Base-by-base conservation (phyloP, 2,797 vertebrate genomes). In the Ceyx erithaca region DNA sequence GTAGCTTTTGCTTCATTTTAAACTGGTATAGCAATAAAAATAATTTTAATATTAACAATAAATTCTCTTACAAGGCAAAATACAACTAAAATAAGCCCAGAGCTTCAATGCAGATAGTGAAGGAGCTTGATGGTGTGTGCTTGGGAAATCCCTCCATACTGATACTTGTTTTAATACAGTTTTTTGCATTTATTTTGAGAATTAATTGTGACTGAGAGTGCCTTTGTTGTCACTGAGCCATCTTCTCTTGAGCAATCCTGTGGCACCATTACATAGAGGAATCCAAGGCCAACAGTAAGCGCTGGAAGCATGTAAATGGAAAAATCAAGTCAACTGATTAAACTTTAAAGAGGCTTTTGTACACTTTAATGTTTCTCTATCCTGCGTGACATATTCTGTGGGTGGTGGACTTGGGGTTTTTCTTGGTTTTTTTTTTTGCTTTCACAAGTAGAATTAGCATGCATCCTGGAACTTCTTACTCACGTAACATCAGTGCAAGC, bases 301-400 rank as follows among this genome's bases (percentile, higher is more conserved):
- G 1, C 45, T 90, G 67, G 62, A 92, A 93, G 73, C 76, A 83
- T 76, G 57, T 83, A 96, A 94, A 96, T 93, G 77, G 88, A 93
- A 95, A 97, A 96, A 91, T 89, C 88, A 96, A 94, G 88, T 91
- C 55, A 87, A 69, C 72, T 35, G 40, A 90, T 96, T 94, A 94
- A 92, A 93, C 57, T 92, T 95, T 94, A 72, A 95, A 89, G n/a
- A 92, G 75, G 22, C 63, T 93, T 87, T 85, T 88, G 48, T 58
- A 66, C 6, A 28, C 37, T 89, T 81, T 51, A 51, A 41, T 92
- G 63, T 96, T 92, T 92, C 78, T 89, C 71, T 94, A 0, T 87
- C 58, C 66, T 75, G 52, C 30, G 18, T 95, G 69, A 85, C 90
- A 48, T 88, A 63, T 54, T 86, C 85, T 71, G 55, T 94, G 64